Evolutionary conservation across 2,888 invertebrate genomes (phyloP), one percentile per base, ranked within the genome.

Genomic region (Apodemia zela): DNA sequence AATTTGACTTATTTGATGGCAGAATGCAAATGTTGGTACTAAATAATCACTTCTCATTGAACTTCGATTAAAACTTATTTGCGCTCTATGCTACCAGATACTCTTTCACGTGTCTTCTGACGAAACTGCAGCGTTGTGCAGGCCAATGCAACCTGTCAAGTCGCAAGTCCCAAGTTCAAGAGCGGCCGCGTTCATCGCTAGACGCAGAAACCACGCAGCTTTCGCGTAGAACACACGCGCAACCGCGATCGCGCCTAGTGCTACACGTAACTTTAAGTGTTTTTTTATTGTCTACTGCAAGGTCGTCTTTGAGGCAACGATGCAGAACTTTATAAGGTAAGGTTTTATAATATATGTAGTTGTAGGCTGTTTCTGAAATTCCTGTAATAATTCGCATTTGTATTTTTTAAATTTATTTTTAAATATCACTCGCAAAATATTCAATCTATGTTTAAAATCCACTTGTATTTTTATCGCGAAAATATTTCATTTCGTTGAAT

Each of bases 321-420:
- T 90, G 89, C 82, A 85, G 84, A 87, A 86, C 78, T 70, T 85
- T 66, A 67, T 87, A 77, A 73, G 89, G 89, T 90, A 64, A 67
- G 72, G 65, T 70, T 66, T 67, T 62, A 35, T 51, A 65, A 63
- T 13, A 42, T 42, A 42, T 15, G 15, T 42, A 42, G 8, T 42
- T 42, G 15, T 5, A 5, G 15, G 0, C 15, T 42, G 4, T 42
- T 42, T 5, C 15, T 15, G 15, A 42, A 42, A 42, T 15, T 42
- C 4, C 42, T 15, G 42, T 15, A 15, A 42, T 42, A 13, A 38
- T 42, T 2, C 4, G 11, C 4, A 11, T 42, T 42, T 13, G 15
- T 42, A 42, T 42, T 4, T 42, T 42, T 42, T 15, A 4, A 42
- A 42, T 8, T 15, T 38, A 38, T 11, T 38, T 38, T 38, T 35